A percentile compares a stretch with the other conserved stretches of the same genome.
Conservation (phyloP, 2,113 vertebrate genomes). For the Monopterus albus region DNA sequence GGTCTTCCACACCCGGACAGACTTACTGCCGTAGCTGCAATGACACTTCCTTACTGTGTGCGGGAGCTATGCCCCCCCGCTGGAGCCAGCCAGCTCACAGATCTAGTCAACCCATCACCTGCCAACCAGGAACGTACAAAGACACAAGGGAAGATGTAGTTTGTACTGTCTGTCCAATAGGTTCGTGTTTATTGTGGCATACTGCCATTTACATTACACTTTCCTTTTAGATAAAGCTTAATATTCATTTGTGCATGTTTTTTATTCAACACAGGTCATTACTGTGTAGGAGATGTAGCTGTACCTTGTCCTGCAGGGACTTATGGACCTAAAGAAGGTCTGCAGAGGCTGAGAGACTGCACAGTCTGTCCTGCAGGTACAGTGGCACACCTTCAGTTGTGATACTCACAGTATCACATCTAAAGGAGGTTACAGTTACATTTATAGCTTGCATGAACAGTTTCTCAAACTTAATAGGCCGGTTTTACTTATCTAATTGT, state of each 20-base stretch:
- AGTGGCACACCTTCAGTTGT: background rate
- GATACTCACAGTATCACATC: background rate
- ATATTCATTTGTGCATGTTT: background rate
- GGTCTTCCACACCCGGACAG: constrained; percentile 71
- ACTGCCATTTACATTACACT: background rate
- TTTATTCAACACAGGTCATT: constrained; percentile 80
- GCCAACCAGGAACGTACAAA: constrained; percentile 78
- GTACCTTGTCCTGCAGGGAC: constrained; percentile 83
- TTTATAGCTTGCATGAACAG: background rate
- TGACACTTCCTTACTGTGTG: constrained; percentile 57
- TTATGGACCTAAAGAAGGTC: constrained; percentile 79
- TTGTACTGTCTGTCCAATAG: constrained; percentile 78
- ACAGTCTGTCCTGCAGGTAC: constrained; percentile 83
- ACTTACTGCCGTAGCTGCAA: constrained; percentile 75
- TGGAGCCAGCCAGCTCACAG: constrained; percentile 59
- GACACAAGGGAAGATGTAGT: constrained; percentile 53
- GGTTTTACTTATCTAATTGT: background rate
- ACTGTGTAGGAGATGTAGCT: constrained; percentile 75
- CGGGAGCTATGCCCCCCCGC: constrained; percentile 38
- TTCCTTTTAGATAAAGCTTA: background rate
- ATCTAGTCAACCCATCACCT: constrained; percentile 59
- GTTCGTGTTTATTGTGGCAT: constrained; percentile 50
- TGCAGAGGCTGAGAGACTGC: constrained; percentile 73
- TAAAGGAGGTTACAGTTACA: no score
- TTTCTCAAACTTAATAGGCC: background rate